phyloP scores from a whole-genome alignment of 2,113 vertebrate genomes.

The Lophochroa leadbeateri region DNA sequence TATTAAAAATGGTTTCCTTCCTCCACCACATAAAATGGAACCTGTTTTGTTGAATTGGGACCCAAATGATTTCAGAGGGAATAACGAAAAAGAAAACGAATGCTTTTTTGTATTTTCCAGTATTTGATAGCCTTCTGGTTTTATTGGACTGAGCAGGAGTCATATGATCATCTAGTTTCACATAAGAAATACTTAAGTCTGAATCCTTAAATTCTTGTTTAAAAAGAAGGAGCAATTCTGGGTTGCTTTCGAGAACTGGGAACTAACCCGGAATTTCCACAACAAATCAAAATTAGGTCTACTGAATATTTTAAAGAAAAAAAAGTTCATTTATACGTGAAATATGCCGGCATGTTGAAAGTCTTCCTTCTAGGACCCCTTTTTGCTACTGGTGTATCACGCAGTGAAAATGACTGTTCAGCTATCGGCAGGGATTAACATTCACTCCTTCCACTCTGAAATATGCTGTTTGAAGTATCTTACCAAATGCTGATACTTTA shows the following conservation, averaged over 20 bases:
- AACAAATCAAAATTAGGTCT: background rate
- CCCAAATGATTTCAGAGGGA: background rate
- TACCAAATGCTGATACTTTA: background rate
- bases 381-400: background rate
- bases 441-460: conserved; percentile 41
- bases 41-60: background rate
- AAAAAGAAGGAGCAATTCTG: background rate
- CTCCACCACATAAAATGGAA: too few relatives aligned
- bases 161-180: background rate
- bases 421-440: background rate
- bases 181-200: background rate
- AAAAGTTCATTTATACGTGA: conserved; percentile 37
- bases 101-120: background rate
- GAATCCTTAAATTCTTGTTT: background rate
- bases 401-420: conserved; percentile 18
- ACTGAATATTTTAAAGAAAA: background rate
- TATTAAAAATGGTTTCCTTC: too few relatives aligned
- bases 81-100: background rate
- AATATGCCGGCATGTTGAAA: background rate
- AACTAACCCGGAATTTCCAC: background rate
- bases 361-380: background rate
- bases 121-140: background rate
- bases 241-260: background rate
- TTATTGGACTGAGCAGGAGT: background rate
- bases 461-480: conserved; percentile 13